These are phyloP conservation scores for Antigone vipio DNA, from an alignment of 2,113 vertebrate genomes.

Conservation along the genomic window DNA sequence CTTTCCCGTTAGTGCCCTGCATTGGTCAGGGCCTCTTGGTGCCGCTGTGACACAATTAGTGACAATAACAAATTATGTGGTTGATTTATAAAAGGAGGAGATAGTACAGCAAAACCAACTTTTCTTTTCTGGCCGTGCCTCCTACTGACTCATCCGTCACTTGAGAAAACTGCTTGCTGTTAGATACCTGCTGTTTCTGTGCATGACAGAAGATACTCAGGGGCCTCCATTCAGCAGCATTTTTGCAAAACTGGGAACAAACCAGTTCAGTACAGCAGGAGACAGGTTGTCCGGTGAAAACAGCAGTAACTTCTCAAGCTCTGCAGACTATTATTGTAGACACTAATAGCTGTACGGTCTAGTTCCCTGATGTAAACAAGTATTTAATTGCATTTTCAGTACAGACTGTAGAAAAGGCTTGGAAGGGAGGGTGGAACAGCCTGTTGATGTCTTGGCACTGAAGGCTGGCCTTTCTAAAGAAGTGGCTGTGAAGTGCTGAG, in stretches of 20 bases:
- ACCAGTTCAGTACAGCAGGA: constrained; percentile 19
- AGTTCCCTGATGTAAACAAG: constrained; percentile 34
- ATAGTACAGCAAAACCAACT: neutral
- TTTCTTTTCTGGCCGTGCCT: neutral
- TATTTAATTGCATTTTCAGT: constrained; percentile 37
- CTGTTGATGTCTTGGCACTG: neutral
- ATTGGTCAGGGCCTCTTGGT: neutral
- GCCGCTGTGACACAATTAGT: neutral
- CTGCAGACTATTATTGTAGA: neutral
- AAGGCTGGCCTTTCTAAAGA: neutral
- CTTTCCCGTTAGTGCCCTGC: neutral
- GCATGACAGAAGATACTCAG: constrained; percentile 21
- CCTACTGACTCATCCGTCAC: neutral
- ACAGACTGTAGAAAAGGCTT: neutral
- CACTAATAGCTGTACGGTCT: constrained; percentile 7
- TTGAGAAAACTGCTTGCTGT: constrained; percentile 34
- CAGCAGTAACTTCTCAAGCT: neutral
- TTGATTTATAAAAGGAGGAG: neutral
- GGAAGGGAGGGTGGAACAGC: neutral
- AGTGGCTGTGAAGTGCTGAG: neutral
- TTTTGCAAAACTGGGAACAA: neutral
- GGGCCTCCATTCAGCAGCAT: constrained; percentile 1
- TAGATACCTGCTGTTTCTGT: constrained; percentile 51
- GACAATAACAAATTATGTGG: neutral
- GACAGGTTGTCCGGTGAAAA: constrained; percentile 20